Evolutionary conservation across 1,140 invertebrate species (phyloP).

Genomic region (Drosophila melanogaster): DNA sequence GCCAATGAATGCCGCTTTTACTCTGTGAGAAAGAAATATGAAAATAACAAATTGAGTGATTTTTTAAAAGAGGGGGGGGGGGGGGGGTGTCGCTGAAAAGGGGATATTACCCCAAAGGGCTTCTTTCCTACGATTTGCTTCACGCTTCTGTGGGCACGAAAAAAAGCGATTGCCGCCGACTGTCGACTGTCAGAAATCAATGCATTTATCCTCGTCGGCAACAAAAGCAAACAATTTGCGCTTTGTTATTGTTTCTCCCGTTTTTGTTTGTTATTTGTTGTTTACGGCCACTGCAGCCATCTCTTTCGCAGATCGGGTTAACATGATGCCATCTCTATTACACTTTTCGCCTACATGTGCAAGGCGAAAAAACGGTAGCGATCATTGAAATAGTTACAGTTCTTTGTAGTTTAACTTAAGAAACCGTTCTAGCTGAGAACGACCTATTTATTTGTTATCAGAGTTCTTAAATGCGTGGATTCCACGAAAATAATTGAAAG

Average conservation of each 20-base stretch:
- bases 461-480: too few species aligned
- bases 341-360: constrained; percentile 53
- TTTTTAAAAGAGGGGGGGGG: background rate
- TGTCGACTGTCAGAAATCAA: constrained; percentile 68
- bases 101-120: constrained; percentile 48
- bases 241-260: constrained; percentile 51
- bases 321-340: constrained; percentile 21
- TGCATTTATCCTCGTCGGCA: constrained; percentile 71
- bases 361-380: constrained; percentile 2
- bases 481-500: too few species aligned
- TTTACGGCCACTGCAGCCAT: constrained; percentile 18
- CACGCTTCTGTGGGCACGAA: constrained; percentile 67
- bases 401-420: too few species aligned
- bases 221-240: constrained; percentile 54
- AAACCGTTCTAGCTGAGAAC: too few species aligned
- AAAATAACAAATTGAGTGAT: constrained; percentile 23
- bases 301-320: constrained; percentile 37
- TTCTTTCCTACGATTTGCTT: constrained; percentile 59
- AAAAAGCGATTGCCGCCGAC: constrained; percentile 43
- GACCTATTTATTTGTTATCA: too few species aligned
- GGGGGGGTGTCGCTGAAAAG: background rate
- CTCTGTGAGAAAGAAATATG: background rate
- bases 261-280: constrained; percentile 20
- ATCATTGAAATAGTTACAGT: background rate
- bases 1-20: background rate